phyloP scores from a whole-genome alignment of 2,113 vertebrate species.

The Natator depressus region DNA sequence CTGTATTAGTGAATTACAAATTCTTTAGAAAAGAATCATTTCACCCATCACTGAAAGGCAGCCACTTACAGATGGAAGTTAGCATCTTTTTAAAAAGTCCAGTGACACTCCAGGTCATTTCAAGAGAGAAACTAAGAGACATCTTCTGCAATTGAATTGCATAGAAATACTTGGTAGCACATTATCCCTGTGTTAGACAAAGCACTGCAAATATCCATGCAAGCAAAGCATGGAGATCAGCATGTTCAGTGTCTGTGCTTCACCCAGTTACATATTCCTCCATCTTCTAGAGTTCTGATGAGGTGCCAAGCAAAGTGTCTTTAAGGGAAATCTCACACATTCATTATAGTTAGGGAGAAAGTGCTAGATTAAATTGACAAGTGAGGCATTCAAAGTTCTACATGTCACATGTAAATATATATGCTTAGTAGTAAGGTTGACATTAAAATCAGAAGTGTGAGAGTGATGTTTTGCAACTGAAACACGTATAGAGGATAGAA shows the following conservation, averaged over 20 bases:
- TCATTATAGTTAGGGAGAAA: background rate
- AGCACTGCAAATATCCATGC: background rate
- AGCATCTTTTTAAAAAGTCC: background rate
- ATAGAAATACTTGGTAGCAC: background rate
- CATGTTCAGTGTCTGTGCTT: rapidly evolving
- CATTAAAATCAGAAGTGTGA: rapidly evolving
- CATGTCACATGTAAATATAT: background rate
- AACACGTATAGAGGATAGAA: background rate
- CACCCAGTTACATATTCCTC: background rate
- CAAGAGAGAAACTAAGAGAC: constrained; percentile 9
- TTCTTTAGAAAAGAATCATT: background rate
- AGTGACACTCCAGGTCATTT: background rate
- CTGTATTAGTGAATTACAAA: background rate
- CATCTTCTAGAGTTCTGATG: background rate
- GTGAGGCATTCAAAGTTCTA: background rate
- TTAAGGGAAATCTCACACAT: background rate
- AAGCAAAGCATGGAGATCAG: background rate
- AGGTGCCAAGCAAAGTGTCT: background rate
- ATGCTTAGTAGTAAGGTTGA: background rate
- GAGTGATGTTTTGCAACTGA: background rate
- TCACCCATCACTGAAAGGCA: background rate
- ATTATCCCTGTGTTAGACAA: background rate
- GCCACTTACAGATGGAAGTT: background rate
- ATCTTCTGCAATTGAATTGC: background rate
- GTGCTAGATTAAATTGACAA: background rate